phyloP scores from a whole-genome alignment of 2,113 vertebrate species.

The Sinosuthora webbiana region DNA sequence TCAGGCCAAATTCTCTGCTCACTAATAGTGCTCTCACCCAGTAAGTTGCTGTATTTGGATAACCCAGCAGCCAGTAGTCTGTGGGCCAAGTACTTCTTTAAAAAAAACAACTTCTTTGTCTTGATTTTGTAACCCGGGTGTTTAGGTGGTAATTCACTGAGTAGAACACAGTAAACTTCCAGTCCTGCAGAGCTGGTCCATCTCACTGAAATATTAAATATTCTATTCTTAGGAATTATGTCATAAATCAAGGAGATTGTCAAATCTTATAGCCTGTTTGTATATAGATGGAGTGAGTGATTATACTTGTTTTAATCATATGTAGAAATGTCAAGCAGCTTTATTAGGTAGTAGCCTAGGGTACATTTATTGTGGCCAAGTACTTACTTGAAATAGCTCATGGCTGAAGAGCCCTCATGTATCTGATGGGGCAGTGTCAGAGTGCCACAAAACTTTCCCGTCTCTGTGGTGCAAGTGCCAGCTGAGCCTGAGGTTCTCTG shows the following conservation, averaged over 20 bases:
- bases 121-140: neutral
- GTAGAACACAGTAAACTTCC: neutral
- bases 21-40: neutral
- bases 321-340: neutral
- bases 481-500: neutral
- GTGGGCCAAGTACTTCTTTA: neutral
- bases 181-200: neutral
- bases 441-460: neutral
- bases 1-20: neutral
- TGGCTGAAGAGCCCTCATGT: neutral
- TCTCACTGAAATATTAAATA: neutral
- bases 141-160: neutral
- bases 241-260: neutral
- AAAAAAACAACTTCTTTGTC: rapidly evolving
- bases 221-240: neutral
- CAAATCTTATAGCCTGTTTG: neutral
- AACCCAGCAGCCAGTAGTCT: neutral
- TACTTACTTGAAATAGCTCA: neutral
- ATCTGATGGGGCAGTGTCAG: neutral
- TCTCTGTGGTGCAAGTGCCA: neutral
- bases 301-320: slow-evolving; percentile 17
- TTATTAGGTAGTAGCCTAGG: neutral
- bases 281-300: neutral
- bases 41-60: neutral
- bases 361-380: neutral